phyloP scores from a whole-genome alignment of 2,113 vertebrate genomes.

The Nicator chloris region DNA sequence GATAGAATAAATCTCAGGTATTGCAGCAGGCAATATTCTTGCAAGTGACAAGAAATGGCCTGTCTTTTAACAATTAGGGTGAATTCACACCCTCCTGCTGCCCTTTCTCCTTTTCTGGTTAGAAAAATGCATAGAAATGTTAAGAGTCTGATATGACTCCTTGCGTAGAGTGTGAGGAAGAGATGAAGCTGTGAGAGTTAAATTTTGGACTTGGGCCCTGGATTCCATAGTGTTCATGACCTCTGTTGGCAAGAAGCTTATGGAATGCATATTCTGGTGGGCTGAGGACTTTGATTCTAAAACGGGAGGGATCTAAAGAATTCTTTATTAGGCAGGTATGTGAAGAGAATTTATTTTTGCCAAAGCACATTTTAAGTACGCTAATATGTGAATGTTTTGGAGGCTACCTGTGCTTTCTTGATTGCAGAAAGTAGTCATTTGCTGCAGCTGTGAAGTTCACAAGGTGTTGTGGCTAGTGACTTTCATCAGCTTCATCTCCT shows the following conservation, averaged over 20 bases:
- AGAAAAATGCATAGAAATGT: neutral
- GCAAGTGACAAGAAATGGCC: neutral
- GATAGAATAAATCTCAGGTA: neutral
- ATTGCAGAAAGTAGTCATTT: neutral
- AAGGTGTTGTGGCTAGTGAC: neutral
- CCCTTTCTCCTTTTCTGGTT: neutral
- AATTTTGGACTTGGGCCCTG: neutral
- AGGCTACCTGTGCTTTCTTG: neutral
- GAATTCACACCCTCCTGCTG: neutral
- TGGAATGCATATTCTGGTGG: neutral
- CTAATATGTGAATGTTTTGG: neutral
- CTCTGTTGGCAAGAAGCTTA: neutral
- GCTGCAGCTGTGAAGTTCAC: neutral
- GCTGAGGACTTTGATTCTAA: neutral
- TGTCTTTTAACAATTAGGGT: neutral
- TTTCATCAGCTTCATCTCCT: neutral
- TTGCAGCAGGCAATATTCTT: neutral
- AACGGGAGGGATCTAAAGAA: neutral
- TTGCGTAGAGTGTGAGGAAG: neutral
- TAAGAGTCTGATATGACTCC: neutral
- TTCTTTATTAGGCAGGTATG: neutral
- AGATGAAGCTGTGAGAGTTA: neutral
- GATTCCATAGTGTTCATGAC: neutral
- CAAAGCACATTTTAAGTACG: neutral
- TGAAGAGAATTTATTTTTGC: neutral